Evolutionary conservation across 2,113 vertebrate genomes (phyloP).

Genomic region (Hemibagrus wyckioides): DNA sequence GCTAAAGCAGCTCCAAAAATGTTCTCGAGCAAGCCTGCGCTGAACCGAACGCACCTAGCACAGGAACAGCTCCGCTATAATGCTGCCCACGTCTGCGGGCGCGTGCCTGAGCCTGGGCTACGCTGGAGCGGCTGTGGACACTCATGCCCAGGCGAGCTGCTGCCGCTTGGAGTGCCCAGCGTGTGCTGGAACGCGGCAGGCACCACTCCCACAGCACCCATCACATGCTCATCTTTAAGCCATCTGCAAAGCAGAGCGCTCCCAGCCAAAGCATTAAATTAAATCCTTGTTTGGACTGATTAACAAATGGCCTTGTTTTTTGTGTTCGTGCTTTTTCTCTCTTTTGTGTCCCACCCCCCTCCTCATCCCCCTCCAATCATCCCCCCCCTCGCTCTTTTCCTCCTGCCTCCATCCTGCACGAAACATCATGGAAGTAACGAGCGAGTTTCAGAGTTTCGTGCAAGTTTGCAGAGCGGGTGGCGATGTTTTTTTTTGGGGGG

Average conservation of each 20-base stretch:
- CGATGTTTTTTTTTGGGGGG: slow-evolving; percentile 30
- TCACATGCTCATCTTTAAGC: slow-evolving; percentile 76
- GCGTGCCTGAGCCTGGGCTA: slow-evolving; percentile 51
- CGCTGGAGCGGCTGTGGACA: slow-evolving; percentile 54
- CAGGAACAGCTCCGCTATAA: slow-evolving; percentile 46
- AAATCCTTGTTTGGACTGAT: slow-evolving; percentile 82
- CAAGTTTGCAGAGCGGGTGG: slow-evolving; percentile 49
- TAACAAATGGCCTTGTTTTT: slow-evolving; percentile 80
- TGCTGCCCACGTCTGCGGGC: slow-evolving; percentile 54
- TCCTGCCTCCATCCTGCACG: slow-evolving; percentile 33
- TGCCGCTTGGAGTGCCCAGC: slow-evolving; percentile 62
- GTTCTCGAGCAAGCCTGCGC: slow-evolving; percentile 44
- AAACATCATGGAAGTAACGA: slow-evolving; percentile 41
- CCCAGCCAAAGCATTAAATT: slow-evolving; percentile 80
- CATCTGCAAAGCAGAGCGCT: slow-evolving; percentile 77
- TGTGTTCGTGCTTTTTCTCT: slow-evolving; percentile 56
- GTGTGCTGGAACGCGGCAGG: slow-evolving; percentile 71
- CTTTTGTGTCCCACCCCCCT: background rate
- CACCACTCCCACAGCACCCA: slow-evolving; percentile 72
- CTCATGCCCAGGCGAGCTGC: slow-evolving; percentile 54
- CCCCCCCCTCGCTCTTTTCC: slow-evolving; percentile 20
- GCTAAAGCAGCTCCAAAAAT: slow-evolving; percentile 53
- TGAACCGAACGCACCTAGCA: slow-evolving; percentile 46
- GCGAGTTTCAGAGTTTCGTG: slow-evolving; percentile 27
- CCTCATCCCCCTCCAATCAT: background rate